Evolutionary conservation across 2,888 invertebrate genomes (phyloP).

Genomic region (Ptilodon capucinus): DNA sequence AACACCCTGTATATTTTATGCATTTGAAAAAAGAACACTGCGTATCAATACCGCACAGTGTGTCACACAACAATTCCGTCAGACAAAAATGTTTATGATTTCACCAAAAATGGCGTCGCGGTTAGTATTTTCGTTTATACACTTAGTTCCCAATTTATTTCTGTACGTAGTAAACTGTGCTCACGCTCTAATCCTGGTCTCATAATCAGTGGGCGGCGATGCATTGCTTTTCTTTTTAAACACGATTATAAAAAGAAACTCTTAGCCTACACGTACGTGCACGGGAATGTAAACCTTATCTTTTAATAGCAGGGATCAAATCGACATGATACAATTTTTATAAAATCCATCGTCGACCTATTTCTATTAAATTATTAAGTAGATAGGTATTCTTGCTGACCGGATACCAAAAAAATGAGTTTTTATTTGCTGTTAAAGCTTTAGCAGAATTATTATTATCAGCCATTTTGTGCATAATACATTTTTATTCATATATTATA

Average conservation of each 20-base stretch:
- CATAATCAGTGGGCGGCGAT: constrained; percentile 46
- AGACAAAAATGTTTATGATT: neutral
- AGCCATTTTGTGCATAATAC: no score
- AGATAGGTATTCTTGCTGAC: no score
- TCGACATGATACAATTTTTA: neutral
- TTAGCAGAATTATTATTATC: no score
- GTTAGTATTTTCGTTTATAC: constrained; percentile 17
- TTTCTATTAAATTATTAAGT: no score
- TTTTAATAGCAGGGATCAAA: neutral
- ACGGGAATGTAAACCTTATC: constrained; percentile 26
- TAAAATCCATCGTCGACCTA: constrained; percentile 17
- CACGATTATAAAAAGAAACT: constrained; percentile 40
- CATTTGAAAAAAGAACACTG: neutral
- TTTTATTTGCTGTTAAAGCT: no score
- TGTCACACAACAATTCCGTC: neutral
- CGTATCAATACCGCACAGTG: neutral
- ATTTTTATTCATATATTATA: no score
- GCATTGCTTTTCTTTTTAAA: constrained; percentile 52
- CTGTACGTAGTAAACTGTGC: constrained; percentile 34
- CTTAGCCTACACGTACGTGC: constrained; percentile 12
- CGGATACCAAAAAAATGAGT: no score
- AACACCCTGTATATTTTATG: no score
- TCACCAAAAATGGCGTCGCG: neutral
- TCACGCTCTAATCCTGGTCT: constrained; percentile 45
- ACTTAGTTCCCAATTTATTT: constrained; percentile 40